These are phyloP conservation scores for Astropecten irregularis DNA, from an alignment of 53 echinoderm and acorn worm species.

Conservation along the genomic window DNA sequence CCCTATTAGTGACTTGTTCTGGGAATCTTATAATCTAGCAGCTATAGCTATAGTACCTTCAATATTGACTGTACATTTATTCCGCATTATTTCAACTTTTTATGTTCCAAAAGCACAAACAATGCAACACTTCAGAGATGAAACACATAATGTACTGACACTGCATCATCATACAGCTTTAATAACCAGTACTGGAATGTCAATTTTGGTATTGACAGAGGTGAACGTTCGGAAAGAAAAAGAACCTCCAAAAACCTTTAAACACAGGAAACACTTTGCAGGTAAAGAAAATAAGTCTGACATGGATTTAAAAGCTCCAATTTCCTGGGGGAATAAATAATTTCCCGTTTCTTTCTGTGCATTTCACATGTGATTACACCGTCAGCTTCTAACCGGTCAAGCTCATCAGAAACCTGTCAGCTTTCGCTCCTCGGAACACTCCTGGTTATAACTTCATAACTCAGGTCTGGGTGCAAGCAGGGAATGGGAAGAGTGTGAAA, in stretches of 20 bases:
- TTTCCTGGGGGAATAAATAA: slow-evolving; percentile 24
- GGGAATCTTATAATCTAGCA: too few species aligned
- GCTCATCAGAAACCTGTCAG: slow-evolving; percentile 27
- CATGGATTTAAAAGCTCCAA: slow-evolving; percentile 33
- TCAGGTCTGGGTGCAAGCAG: not conserved
- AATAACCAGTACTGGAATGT: too few species aligned
- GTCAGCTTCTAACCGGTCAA: slow-evolving; percentile 17
- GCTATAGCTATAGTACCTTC: too few species aligned
- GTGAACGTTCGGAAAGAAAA: not conserved
- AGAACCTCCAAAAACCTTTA: not conserved
- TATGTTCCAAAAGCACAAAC: too few species aligned
- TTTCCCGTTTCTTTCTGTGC: slow-evolving; percentile 16
- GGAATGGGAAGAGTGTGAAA: too few species aligned
- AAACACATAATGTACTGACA: too few species aligned
- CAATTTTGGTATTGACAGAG: too few species aligned
- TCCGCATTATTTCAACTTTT: too few species aligned
- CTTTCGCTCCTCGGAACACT: not conserved
- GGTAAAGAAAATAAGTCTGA: not conserved
- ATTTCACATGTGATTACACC: slow-evolving; percentile 26
- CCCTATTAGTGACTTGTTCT: too few species aligned
- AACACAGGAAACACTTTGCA: not conserved
- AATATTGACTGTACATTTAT: too few species aligned
- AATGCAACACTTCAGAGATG: too few species aligned
- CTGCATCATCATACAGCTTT: too few species aligned
- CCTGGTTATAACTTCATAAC: slow-evolving; percentile 37